Base-by-base conservation (phyloP, 1,140 invertebrate species). In the Camponotus pennsylvanicus region DNA sequence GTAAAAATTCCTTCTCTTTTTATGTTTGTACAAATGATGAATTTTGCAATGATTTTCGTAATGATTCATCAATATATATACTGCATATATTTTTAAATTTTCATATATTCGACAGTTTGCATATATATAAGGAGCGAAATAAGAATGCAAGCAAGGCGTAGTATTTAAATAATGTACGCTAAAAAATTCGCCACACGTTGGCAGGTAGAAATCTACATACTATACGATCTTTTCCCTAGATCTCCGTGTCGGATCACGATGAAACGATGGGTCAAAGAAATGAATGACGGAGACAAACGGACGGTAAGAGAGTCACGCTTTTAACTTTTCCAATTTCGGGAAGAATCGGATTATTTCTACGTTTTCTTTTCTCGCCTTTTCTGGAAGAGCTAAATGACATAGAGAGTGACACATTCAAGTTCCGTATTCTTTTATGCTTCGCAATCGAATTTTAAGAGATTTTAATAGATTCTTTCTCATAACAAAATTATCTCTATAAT, bases 171-270 rank as follows among this genome's bases (percentile, higher is more conserved):
- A 64, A n/a, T 55, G 13, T 3, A 34, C 55, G n/a, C 1, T 34
- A 21, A 49, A 49, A 86, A 57, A 88, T 85, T 91, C 63, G 61
- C n/a, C 86, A 90, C 85, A 70, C 7, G 42, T 18, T 75, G 21
- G 11, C 76, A 91, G 88, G 89, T 90, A 27, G 55, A 80, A 83
- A 89, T 91, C 85, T 87, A 55, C 83, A 89, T 91, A 91, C 27
- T 52, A 42, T 11, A 11, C 55, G 73, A 40, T 34, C 67, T 34
- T 61, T 52, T 66, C 57, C 13, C 5, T 5, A 37, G 13, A 49
- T 80, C 37, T 71, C 11, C n/a, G 45, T 57, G 45, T 42, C 40
- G 11, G 45, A 45, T 40, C 27, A 34, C 13, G 55, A 11, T 11
- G 67, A 90, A 63, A 86, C 79, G 83, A 86, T 84, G 13, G 55